Conservation (phyloP, 2,797 vertebrate species). For the Xenopus petersii region DNA sequence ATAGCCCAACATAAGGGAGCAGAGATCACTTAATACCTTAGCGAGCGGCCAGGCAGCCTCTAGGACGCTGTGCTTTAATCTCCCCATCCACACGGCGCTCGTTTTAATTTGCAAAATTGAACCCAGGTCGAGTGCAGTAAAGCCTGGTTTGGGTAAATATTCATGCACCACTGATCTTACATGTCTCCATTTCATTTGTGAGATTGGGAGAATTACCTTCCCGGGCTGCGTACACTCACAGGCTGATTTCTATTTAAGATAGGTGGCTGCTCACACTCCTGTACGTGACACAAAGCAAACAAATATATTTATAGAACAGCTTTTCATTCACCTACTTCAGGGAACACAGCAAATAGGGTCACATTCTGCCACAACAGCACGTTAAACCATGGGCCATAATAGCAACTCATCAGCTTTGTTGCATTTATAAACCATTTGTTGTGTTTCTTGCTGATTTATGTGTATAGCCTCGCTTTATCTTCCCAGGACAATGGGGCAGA, state of each 20-base stretch:
- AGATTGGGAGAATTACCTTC: conserved; percentile 76
- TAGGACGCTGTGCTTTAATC: conserved; percentile 71
- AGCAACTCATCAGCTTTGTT: no score
- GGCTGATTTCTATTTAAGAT: conserved; percentile 75
- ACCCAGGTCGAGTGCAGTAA: conserved; percentile 74
- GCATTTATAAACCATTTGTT: no score
- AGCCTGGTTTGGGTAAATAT: conserved; percentile 76
- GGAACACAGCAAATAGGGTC: no score
- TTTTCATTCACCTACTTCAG: conserved; percentile 6
- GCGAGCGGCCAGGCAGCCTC: conserved; percentile 64
- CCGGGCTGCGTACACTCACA: conserved; percentile 75
- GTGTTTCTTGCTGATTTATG: no score
- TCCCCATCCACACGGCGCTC: conserved; percentile 72
- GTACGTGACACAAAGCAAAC: conserved; percentile 59
- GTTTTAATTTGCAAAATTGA: conserved; percentile 83
- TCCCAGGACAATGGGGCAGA: no score
- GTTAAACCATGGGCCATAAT: background rate
- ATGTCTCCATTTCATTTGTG: conserved; percentile 70
- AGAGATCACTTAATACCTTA: conserved; percentile 61
- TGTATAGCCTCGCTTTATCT: no score
- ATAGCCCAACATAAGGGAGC: conserved; percentile 61
- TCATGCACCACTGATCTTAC: conserved; percentile 73
- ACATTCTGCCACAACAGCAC: background rate
- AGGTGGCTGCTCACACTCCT: conserved; percentile 64
- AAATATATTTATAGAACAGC: conserved; percentile 49